These are phyloP conservation scores for Caenorhabditis macrosperma DNA, from an alignment of 2,888 invertebrate genomes.

Conservation along the genomic window DNA sequence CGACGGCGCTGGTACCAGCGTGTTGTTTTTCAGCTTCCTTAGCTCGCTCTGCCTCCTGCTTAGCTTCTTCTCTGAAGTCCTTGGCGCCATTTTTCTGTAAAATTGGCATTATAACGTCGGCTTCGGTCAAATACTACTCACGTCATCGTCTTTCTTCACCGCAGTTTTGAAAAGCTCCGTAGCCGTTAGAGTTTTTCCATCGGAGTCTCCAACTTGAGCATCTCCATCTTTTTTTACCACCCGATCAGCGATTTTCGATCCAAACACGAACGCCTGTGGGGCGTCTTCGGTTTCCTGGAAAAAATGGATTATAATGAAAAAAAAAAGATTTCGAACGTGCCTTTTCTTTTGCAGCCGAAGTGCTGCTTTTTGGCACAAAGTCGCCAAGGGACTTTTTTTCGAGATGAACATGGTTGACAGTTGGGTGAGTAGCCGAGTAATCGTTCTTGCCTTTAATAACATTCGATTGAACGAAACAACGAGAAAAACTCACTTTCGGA, in stretches of 20 bases:
- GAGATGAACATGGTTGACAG: slow-evolving; percentile 40
- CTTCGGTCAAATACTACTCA: neutral
- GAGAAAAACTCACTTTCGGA: slow-evolving; percentile 59
- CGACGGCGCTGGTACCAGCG: slow-evolving; percentile 65
- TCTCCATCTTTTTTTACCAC: slow-evolving; percentile 52
- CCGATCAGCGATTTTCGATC: slow-evolving; percentile 62
- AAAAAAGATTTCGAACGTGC: neutral
- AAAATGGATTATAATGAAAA: neutral
- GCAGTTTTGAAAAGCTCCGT: slow-evolving; percentile 61
- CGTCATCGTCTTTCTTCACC: slow-evolving; percentile 50
- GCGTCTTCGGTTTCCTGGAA: slow-evolving; percentile 29
- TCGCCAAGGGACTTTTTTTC: slow-evolving; percentile 65
- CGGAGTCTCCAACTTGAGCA: neutral
- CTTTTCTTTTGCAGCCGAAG: slow-evolving; percentile 16
- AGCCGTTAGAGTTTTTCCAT: slow-evolving; percentile 50
- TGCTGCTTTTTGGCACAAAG: slow-evolving; percentile 39
- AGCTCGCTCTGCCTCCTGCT: slow-evolving; percentile 53
- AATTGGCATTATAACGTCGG: neutral
- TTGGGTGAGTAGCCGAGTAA: slow-evolving; percentile 49
- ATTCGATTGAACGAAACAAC: neutral
- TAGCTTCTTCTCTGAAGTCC: slow-evolving; percentile 54
- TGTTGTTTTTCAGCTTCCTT: slow-evolving; percentile 64
- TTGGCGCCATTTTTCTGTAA: slow-evolving; percentile 43
- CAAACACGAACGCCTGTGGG: slow-evolving; percentile 60
- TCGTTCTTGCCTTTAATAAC: slow-evolving; percentile 58